Conservation (phyloP, 2,113 vertebrate genomes). For the Stigmatopora argus region DNA sequence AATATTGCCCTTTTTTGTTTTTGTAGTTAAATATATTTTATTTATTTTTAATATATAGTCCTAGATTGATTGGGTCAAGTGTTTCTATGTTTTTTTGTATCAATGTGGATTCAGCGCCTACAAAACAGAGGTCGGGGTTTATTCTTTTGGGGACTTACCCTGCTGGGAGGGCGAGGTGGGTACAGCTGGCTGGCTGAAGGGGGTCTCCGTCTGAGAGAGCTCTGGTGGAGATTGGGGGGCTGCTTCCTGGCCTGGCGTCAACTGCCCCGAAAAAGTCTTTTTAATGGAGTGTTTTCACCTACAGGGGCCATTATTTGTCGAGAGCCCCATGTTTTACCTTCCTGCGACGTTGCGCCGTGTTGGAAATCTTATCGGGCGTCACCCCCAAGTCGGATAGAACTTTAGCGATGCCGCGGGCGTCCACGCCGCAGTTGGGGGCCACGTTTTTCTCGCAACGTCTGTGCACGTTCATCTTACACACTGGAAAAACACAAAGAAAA, state of each 20-base stretch:
- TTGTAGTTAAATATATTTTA: too few species aligned
- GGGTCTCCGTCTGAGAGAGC: conserved; percentile 79
- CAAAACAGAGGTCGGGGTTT: too few species aligned
- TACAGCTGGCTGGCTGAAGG: conserved; percentile 80
- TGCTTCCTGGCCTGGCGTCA: conserved; percentile 86
- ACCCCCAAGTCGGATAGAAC: conserved; percentile 94
- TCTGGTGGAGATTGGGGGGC: conserved; percentile 82
- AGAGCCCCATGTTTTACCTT: conserved; percentile 73
- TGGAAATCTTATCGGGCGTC: conserved; percentile 97
- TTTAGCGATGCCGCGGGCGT: conserved; percentile 93
- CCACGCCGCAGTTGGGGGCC: conserved; percentile 95
- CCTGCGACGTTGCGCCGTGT: conserved; percentile 89
- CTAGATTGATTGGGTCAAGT: too few species aligned
- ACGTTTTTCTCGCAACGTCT: conserved; percentile 93
- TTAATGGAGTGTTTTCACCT: neutral
- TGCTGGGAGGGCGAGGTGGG: conserved; percentile 92
- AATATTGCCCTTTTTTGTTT: too few species aligned
- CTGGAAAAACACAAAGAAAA: conserved; percentile 51
- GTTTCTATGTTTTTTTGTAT: too few species aligned
- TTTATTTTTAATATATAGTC: too few species aligned
- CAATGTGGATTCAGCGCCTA: too few species aligned
- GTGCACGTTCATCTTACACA: conserved; percentile 99
- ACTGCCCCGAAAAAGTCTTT: conserved; percentile 59
- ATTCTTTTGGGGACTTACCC: conserved; percentile 64
- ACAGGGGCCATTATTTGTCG: too few species aligned